Conservation (phyloP, 2,888 invertebrate species). For the Drosophila vallismaia region DNA sequence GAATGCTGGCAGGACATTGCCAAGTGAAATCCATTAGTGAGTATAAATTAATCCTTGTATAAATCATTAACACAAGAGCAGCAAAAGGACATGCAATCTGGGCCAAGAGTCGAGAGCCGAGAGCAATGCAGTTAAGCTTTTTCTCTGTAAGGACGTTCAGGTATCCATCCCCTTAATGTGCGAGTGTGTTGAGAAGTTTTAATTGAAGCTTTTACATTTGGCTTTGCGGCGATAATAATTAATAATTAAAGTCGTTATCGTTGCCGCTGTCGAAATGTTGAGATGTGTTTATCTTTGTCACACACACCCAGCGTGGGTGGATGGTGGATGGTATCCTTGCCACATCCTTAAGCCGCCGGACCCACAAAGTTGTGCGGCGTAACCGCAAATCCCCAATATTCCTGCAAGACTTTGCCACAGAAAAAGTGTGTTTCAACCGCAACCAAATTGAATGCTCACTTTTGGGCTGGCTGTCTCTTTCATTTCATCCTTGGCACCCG, state of each 20-base stretch:
- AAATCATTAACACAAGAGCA: constrained; percentile 58
- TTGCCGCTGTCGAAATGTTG: constrained; percentile 43
- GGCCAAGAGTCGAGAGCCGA: constrained; percentile 19
- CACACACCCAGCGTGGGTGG: constrained; percentile 8
- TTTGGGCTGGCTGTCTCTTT: background rate
- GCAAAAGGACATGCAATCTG: constrained; percentile 36
- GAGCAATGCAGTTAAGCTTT: constrained; percentile 37
- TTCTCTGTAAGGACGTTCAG: constrained; percentile 7
- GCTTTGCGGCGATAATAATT: constrained; percentile 73
- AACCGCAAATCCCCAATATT: constrained; percentile 47
- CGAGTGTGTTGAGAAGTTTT: constrained; percentile 50
- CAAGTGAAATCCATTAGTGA: constrained; percentile 73
- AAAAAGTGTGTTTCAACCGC: constrained; percentile 52
- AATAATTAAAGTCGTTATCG: constrained; percentile 64
- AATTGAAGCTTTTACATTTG: constrained; percentile 76
- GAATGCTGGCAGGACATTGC: constrained; percentile 53
- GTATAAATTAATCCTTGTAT: constrained; percentile 75
- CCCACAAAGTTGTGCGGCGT: constrained; percentile 43
- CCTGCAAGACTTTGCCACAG: constrained; percentile 5
- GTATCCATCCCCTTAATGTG: constrained; percentile 28
- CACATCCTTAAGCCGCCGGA: constrained; percentile 3
- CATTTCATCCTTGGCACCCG: background rate
- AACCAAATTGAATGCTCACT: constrained; percentile 59
- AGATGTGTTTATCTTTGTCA: constrained; percentile 56
- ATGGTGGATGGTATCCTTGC: background rate